A percentile compares a stretch with the other conserved stretches of the same genome.
phyloP scores from a whole-genome alignment of 2,888 invertebrate genomes.

The Tenthredo livida region DNA sequence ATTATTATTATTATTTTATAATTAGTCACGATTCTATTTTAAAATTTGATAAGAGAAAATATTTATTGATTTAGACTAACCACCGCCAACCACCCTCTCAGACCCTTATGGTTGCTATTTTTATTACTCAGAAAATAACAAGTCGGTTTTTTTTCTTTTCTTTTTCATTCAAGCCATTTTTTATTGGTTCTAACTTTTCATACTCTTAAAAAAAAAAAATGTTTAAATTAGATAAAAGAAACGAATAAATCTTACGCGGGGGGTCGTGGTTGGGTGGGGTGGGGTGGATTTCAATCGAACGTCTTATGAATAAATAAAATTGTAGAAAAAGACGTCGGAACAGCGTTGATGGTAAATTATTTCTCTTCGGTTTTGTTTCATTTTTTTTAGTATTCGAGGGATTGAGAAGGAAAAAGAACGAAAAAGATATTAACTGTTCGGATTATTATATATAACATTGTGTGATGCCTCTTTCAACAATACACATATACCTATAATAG shows the following conservation, averaged over 20 bases:
- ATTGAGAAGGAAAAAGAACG: background rate
- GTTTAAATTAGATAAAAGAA: background rate
- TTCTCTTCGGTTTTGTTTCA: background rate
- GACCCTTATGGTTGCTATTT: background rate
- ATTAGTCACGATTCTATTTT: conserved; percentile 3
- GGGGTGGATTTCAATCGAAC: background rate
- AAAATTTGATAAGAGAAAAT: background rate
- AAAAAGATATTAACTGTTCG: background rate
- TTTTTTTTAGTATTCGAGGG: background rate
- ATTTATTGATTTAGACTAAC: background rate
- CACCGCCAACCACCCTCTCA: background rate
- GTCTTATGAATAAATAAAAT: background rate
- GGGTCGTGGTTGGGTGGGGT: background rate
- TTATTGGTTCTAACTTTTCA: background rate
- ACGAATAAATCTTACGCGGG: background rate
- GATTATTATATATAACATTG: background rate
- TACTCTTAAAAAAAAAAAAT: background rate
- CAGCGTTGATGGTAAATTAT: background rate
- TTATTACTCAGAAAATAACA: background rate
- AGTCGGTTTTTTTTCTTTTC: background rate
- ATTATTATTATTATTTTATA: background rate
- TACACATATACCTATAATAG: background rate
- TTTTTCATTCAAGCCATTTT: background rate
- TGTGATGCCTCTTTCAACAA: background rate
- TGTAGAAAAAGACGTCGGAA: background rate